phyloP scores from a whole-genome alignment of 2,113 vertebrate species.

The Eptesicus fuscus region DNA sequence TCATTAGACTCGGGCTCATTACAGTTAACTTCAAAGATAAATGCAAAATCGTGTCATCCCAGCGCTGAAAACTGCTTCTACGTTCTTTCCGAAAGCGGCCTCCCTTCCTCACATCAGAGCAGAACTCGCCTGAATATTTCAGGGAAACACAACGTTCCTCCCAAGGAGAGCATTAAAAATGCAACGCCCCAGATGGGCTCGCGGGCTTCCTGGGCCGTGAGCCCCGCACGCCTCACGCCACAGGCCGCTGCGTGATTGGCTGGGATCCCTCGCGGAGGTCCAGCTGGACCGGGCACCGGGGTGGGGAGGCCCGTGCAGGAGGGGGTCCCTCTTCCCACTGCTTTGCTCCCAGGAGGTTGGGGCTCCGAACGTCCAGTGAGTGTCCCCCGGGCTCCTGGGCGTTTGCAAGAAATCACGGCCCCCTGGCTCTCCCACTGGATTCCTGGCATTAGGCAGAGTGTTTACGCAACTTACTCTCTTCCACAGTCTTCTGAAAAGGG shows the following conservation, averaged over 20 bases:
- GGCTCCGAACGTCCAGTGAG: not conserved
- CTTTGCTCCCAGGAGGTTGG: not conserved
- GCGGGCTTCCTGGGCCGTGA: not conserved
- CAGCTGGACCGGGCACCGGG: no score
- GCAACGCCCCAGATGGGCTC: conserved; percentile 27
- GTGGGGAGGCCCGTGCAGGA: accelerated
- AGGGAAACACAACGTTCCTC: not conserved
- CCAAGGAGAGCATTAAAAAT: conserved; percentile 9
- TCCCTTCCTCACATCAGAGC: not conserved
- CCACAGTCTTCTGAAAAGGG: not conserved
- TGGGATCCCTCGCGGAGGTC: no score
- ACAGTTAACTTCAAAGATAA: conserved; percentile 83
- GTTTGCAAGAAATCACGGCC: accelerated
- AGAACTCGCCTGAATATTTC: conserved; percentile 46
- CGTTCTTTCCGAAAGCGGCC: not conserved
- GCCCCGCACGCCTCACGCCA: not conserved
- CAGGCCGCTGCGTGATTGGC: no score
- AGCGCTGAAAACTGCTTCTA: conserved; percentile 60
- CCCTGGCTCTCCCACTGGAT: not conserved
- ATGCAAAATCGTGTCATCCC: conserved; percentile 77
- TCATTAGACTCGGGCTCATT: conserved; percentile 81
- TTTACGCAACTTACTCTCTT: not conserved
- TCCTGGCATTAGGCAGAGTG: not conserved
- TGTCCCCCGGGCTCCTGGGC: not conserved
- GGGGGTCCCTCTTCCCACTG: accelerated